Evolutionary conservation across 2,888 invertebrate genomes (phyloP), one percentile per base, ranked within the genome.

Genomic region (Spilosoma lubricipeda): DNA sequence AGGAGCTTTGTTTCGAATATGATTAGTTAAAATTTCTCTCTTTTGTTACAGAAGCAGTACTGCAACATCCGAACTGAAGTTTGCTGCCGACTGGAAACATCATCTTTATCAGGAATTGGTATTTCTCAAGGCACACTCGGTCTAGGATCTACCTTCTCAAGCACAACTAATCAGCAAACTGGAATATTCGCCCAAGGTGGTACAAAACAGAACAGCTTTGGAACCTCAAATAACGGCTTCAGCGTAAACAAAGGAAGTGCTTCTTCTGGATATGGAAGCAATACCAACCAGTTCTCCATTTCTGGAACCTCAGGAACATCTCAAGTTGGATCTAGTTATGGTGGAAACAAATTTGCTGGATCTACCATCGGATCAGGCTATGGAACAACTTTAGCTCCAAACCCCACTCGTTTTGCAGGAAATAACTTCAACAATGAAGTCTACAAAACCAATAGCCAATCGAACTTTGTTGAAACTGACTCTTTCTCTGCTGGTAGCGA

Each of bases 21-120:
- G 27, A 27, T 59, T 33, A 13, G 11, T 27, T 2, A 8, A 48
- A 69, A 18, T 15, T 27, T 9, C 36, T 45, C 23, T 70, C 23
- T 48, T 52, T 92, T 94, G 91, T 93, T 90, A 84, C 92, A 95
- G 95, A 95, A 94, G 80, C 94, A 95, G 73, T 95, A 94, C 88
- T 96, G 96, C 92, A 95, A 93, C 85, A 86, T 90, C 2, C 90
- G 91, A 5, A 92, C 92, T 0, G 96, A 96, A 87, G 91, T 95
- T 76, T 96, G 96, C 93, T 96, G 96, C 90, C 91, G 94, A 74
- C 88, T 95, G 67, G 95, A 94, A 77, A 86, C 91, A 20, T 83
- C 91, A 39, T 83, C 90, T 4, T 77, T 90, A 0, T 77, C 88
- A 42, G 92, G 92, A 0, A 88, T 88, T 63, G 88, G 89, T 30